Conservation (phyloP, 1,140 invertebrate genomes). For the Aricia agestis region DNA sequence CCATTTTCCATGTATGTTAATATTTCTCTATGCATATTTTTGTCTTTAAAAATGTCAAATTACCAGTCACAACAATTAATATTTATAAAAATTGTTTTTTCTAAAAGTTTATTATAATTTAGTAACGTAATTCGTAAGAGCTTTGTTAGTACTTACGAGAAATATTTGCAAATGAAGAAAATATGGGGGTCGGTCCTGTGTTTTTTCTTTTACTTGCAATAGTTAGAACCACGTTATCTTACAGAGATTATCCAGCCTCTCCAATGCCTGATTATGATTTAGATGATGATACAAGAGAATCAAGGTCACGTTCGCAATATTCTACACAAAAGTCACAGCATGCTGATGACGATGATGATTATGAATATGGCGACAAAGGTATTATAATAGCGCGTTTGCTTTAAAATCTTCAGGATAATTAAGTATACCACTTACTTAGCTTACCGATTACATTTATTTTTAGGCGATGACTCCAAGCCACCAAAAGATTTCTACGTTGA, state of each 20-base stretch:
- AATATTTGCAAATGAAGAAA: background rate
- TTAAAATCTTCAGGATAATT: background rate
- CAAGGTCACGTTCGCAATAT: background rate
- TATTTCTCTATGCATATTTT: no score
- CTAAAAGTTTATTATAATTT: background rate
- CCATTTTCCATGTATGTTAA: no score
- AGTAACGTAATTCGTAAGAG: background rate
- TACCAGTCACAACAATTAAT: conserved; percentile 37
- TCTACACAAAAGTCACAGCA: background rate
- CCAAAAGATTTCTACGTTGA: background rate
- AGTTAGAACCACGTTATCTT: background rate
- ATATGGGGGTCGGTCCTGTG: background rate
- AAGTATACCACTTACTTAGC: background rate
- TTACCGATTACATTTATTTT: background rate
- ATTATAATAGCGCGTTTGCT: background rate
- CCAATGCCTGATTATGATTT: background rate
- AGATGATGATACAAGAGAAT: background rate
- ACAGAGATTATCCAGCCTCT: background rate
- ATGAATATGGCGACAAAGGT: background rate
- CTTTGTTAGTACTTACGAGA: background rate
- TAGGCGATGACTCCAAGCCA: background rate
- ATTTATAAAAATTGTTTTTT: background rate
- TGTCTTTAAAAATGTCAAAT: conserved; percentile 43
- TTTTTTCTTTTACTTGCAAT: background rate
- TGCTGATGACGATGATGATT: background rate